Base-by-base conservation (phyloP, 2,888 invertebrate genomes). In the Petrolisthes manimaculis region DNA sequence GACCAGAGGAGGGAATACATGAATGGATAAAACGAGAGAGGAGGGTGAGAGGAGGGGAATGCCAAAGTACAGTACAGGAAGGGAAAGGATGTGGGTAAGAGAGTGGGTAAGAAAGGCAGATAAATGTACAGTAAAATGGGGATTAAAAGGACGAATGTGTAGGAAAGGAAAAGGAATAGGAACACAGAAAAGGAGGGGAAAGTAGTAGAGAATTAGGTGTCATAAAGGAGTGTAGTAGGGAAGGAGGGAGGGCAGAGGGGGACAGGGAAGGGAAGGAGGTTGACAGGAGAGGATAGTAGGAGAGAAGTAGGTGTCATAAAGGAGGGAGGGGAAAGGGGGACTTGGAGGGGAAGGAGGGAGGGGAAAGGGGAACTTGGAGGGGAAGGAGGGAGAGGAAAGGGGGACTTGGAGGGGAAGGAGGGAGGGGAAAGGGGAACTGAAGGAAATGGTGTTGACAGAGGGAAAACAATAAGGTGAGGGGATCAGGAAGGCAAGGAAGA, bases 111-210 rank as follows among this genome's bases (percentile, higher is more conserved):
- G 61, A 61, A 18, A 61, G 18, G 18, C 61, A 61, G 61, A 61
- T 18, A 61, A 3, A 18, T 9, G 18, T 12, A 61, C 61, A 18
- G 61, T 61, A 61, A 61, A 61, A 18, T 12, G 18, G 61, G 18
- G 61, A 61, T 18, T 12, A 61, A 18, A 3, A 61, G 18, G 18
- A 9, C 1, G 61, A 61, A 61, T 9, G 61, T 9, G 61, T 61
- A 18, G 18, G 61, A 61, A 18, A 61, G 61, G 61, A 14, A 61
- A 61, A 61, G 12, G 61, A 18, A 61, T 9, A 61, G 61, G 18
- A 61, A 61, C 61, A 61, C 61, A 61, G 61, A 61, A 61, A 61
- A 61, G 61, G 61, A 61, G 61, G 61, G 61, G 61, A 61, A 61
- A 61, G 61, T 12, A 9, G 61, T 12, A 61, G 61, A 61, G 18